Percentiles rank a stretch among this genome's conserved stretches.
Conservation (phyloP, 2,113 vertebrate genomes). For the Psilopsiagon aurifrons region DNA sequence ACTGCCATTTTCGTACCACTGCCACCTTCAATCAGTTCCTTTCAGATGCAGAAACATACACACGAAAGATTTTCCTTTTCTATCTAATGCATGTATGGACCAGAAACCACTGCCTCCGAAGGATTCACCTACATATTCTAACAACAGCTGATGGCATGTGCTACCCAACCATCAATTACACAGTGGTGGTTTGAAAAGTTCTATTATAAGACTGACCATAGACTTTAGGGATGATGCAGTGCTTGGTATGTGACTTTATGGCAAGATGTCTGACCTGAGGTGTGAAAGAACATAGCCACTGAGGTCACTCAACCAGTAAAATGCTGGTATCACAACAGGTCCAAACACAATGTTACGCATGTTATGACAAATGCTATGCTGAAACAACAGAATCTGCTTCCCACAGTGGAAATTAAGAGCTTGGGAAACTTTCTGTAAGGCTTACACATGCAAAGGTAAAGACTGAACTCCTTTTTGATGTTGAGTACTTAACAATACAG, state of each 20-base stretch:
- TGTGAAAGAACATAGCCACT: neutral
- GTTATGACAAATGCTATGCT: neutral
- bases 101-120: neutral
- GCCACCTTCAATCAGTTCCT: neutral
- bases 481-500: neutral
- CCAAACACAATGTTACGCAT: accelerated
- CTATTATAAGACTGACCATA: neutral
- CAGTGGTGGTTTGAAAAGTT: neutral
- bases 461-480: neutral
- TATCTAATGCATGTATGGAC: neutral
- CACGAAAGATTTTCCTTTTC: neutral
- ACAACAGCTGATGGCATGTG: neutral
- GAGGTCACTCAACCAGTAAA: neutral
- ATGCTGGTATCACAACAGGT: neutral
- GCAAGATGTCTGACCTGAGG: neutral
- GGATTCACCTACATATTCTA: accelerated
- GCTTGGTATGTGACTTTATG: neutral
- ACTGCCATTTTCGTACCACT: neutral
- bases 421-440: neutral
- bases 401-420: neutral
- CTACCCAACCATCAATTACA: neutral
- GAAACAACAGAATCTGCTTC: neutral
- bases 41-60: neutral
- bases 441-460: neutral
- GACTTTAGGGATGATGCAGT: neutral